Evolutionary conservation across 1,140 invertebrate genomes (phyloP).

Genomic region (Listronotus oregonensis): DNA sequence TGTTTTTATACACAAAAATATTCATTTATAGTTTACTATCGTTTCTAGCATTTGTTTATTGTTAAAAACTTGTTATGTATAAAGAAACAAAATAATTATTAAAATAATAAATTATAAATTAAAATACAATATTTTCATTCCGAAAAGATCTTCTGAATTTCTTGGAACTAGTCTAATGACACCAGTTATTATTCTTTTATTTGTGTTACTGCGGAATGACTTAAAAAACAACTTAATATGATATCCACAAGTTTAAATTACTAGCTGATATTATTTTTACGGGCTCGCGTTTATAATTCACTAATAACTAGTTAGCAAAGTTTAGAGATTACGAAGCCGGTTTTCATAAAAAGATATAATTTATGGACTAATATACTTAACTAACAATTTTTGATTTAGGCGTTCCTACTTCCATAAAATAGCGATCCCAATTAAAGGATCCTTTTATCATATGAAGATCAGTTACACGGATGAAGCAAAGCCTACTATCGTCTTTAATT

Average conservation of each 20-base stretch:
- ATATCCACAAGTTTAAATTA: constrained; percentile 29
- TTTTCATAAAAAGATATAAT: constrained; percentile 31
- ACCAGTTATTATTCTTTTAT: constrained; percentile 13
- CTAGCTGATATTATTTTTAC: constrained; percentile 26
- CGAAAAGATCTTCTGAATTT: no score
- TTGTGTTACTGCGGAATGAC: background rate
- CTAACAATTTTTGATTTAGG: constrained; percentile 38
- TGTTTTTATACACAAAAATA: no score
- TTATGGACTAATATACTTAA: constrained; percentile 35
- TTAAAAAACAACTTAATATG: constrained; percentile 20
- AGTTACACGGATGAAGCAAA: constrained; percentile 29
- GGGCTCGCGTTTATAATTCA: constrained; percentile 29
- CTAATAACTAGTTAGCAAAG: constrained; percentile 30
- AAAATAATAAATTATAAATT: no score
- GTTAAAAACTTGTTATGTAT: no score
- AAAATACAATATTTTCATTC: no score
- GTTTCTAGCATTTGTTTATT: no score
- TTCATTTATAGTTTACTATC: no score
- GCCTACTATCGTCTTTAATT: constrained; percentile 37
- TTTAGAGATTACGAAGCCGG: constrained; percentile 22
- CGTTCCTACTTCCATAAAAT: constrained; percentile 36
- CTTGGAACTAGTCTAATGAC: constrained; percentile 6
- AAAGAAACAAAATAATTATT: no score
- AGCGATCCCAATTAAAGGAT: constrained; percentile 40
- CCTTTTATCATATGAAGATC: constrained; percentile 40